These are phyloP conservation scores for Oenanthe oenanthe DNA, from an alignment of 2,113 vertebrate species.

Conservation along the genomic window DNA sequence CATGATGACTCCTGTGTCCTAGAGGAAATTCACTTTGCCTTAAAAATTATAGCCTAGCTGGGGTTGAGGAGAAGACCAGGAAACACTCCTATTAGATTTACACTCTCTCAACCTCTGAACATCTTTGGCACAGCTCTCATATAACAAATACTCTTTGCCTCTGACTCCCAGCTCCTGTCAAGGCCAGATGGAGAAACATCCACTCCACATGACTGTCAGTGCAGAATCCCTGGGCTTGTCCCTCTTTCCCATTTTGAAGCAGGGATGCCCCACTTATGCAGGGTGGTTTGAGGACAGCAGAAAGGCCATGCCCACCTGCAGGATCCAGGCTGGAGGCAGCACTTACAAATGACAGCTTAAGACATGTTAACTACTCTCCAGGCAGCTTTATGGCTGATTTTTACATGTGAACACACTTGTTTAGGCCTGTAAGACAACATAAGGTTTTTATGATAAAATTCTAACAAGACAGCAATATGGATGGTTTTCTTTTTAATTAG, in stretches of 20 bases:
- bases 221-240: background rate
- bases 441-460: constrained; percentile 32
- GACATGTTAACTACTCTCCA: background rate
- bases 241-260: background rate
- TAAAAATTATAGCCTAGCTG: background rate
- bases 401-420: background rate
- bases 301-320: background rate
- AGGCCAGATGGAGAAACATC: constrained; percentile 1
- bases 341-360: background rate
- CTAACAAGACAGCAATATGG: constrained; percentile 24
- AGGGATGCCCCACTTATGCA: background rate
- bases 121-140: background rate
- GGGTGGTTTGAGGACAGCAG: constrained; percentile 8
- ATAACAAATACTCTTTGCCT: background rate
- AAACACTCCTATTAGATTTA: background rate
- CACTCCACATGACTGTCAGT: background rate
- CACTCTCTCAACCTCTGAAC: background rate
- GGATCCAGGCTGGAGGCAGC: background rate
- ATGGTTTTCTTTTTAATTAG: constrained; percentile 44
- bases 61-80: background rate
- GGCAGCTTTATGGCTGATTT: constrained; percentile 1
- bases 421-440: constrained; percentile 30
- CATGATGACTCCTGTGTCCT: background rate
- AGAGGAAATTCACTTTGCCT: background rate
- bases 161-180: background rate